Conservation (phyloP, 2,888 invertebrate genomes). For the Escarpia spicata region DNA sequence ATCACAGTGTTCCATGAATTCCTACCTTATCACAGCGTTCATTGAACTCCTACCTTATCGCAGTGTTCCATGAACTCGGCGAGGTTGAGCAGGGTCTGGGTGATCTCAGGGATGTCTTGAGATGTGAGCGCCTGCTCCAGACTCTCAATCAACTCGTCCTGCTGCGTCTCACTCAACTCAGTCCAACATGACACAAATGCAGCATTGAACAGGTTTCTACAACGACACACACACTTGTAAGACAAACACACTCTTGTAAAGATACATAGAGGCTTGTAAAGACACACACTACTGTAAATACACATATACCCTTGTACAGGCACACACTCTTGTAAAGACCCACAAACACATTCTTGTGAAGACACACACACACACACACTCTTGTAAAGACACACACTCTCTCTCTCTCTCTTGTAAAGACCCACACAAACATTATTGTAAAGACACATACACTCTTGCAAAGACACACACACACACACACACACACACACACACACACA, state of each 20-base stretch:
- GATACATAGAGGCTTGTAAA: no score
- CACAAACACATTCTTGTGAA: not conserved
- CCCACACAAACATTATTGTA: not conserved
- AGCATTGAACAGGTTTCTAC: conserved; percentile 93
- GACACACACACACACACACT: not conserved
- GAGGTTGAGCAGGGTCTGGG: conserved; percentile 94
- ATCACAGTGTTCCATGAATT: no score
- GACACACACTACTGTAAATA: not conserved
- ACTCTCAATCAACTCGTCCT: conserved; percentile 85
- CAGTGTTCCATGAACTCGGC: conserved; percentile 99
- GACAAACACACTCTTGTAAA: not conserved
- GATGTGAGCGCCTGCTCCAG: conserved; percentile 87
- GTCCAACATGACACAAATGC: conserved; percentile 99
- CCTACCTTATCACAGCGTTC: conserved; percentile 87
- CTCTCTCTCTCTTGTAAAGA: not conserved
- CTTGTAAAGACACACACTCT: no score
- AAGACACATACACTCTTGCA: not conserved
- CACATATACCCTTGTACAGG: not conserved
- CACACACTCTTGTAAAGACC: not conserved
- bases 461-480: not conserved
- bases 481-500: not conserved
- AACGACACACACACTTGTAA: conserved; percentile 23
- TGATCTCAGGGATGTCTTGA: conserved; percentile 93
- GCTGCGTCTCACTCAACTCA: conserved; percentile 83
- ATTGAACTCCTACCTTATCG: conserved; percentile 69